phyloP scores from a whole-genome alignment of 2,113 vertebrate genomes.

The Thymallus thymallus region DNA sequence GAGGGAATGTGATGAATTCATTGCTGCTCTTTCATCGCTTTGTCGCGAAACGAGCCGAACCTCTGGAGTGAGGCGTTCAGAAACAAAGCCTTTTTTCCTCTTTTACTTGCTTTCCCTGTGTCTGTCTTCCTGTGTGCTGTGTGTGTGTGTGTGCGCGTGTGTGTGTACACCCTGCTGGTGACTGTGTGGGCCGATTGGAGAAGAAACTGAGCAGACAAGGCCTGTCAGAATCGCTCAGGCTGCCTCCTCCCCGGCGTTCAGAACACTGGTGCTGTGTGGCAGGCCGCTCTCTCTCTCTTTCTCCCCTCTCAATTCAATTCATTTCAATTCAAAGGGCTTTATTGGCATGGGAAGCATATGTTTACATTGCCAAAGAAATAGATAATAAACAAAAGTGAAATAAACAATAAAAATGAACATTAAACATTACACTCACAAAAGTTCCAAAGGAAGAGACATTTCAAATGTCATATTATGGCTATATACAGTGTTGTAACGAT shows the following conservation, averaged over 20 bases:
- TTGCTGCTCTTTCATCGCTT: conserved; percentile 30
- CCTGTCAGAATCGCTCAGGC: conserved; percentile 63
- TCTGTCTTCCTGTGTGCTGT: too few relatives aligned
- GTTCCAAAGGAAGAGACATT: too few relatives aligned
- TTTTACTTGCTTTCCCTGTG: too few relatives aligned
- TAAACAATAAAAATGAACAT: too few relatives aligned
- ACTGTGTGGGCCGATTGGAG: conserved; percentile 57
- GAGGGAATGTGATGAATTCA: conserved; percentile 58
- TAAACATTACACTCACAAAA: too few relatives aligned
- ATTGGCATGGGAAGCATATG: too few relatives aligned
- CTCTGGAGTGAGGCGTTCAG: conserved; percentile 40
- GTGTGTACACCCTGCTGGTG: not conserved
- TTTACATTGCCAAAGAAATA: too few relatives aligned
- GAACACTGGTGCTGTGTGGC: conserved; percentile 40
- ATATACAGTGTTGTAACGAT: too few relatives aligned
- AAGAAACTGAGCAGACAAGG: conserved; percentile 65
- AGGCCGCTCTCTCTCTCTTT: not conserved
- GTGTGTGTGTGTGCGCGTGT: not conserved
- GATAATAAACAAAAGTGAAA: too few relatives aligned
- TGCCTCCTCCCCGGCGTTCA: conserved; percentile 50
- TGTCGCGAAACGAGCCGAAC: conserved; percentile 45
- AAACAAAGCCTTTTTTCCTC: conserved; percentile 29
- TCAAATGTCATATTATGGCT: too few relatives aligned
- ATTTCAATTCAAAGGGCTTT: not conserved
- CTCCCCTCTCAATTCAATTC: not conserved